These are phyloP conservation scores for Stegophylla sp. DNA, from an alignment of 2,888 invertebrate genomes.

Conservation along the genomic window DNA sequence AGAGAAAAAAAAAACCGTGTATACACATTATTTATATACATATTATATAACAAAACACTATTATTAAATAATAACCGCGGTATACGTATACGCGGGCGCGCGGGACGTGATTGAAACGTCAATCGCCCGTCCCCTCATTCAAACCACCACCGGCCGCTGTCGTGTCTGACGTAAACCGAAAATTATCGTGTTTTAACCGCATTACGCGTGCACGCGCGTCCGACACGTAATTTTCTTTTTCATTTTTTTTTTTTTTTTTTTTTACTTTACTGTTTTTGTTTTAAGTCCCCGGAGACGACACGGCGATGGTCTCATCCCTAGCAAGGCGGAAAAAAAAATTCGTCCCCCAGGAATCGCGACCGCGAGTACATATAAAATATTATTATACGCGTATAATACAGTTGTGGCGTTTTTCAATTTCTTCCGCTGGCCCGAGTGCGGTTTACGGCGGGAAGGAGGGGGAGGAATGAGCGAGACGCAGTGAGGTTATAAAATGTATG, in stretches of 20 bases:
- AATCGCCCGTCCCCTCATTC: conserved; percentile 55
- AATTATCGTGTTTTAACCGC: conserved; percentile 58
- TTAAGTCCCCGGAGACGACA: conserved; percentile 23
- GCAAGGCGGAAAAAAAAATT: conserved; percentile 11
- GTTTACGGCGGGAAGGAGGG: not conserved
- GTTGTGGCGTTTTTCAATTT: conserved; percentile 5
- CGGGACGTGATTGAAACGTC: conserved; percentile 44
- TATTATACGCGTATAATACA: conserved; percentile 12
- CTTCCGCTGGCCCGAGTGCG: not conserved
- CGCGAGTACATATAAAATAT: too few relatives aligned
- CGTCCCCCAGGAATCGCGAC: not conserved
- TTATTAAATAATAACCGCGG: too few relatives aligned
- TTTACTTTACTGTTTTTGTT: not conserved
- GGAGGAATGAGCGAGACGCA: not conserved
- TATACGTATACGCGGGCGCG: too few relatives aligned
- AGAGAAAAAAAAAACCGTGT: not conserved
- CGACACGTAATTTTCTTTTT: not conserved
- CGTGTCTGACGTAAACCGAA: conserved; percentile 58
- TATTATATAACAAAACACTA: not conserved
- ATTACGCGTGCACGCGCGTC: conserved; percentile 18
- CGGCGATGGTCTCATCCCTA: not conserved
- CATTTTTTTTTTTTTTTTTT: not conserved
- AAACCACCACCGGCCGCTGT: conserved; percentile 43
- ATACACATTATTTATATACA: too few relatives aligned
- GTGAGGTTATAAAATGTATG: too few relatives aligned